phyloP scores from a whole-genome alignment of 2,797 vertebrate genomes.

The Champsocephalus gunnari region DNA sequence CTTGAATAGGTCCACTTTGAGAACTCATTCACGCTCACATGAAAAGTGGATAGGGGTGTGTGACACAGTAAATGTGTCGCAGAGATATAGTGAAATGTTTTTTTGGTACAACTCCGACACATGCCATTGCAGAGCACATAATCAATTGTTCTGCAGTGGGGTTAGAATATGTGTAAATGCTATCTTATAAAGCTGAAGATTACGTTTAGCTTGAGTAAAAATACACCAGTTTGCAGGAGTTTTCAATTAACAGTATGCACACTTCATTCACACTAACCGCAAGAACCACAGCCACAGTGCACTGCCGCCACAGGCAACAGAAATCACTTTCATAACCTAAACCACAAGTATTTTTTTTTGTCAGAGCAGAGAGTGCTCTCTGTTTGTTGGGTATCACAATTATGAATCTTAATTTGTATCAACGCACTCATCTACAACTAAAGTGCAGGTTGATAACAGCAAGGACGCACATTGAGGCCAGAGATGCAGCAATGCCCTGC shows the following conservation, averaged over 20 bases:
- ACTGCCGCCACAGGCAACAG: neutral
- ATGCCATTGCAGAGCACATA: neutral
- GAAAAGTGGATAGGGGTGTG: slow-evolving; percentile 34
- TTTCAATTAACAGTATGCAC: neutral
- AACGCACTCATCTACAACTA: neutral
- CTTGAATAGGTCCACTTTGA: slow-evolving; percentile 19
- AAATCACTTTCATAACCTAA: slow-evolving; percentile 12
- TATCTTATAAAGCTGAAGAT: neutral
- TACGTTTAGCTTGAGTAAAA: neutral
- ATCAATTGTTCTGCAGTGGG: neutral
- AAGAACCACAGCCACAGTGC: slow-evolving; percentile 38
- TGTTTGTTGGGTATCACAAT: neutral
- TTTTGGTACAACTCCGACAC: slow-evolving; percentile 1
- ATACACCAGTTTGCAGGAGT: neutral
- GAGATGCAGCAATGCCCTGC: neutral
- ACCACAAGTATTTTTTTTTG: too few relatives aligned
- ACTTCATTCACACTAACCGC: slow-evolving; percentile 3
- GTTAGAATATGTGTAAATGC: neutral
- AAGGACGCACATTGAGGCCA: neutral
- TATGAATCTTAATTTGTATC: neutral
- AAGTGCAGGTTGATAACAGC: too few relatives aligned
- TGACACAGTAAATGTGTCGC: slow-evolving; percentile 47
- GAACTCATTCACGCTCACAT: slow-evolving; percentile 18
- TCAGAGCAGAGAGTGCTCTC: neutral
- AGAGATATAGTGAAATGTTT: slow-evolving; percentile 20